Percentiles rank a stretch among this genome's conserved stretches.
Conservation (phyloP, 2,888 invertebrate species). For the Rhimphoctona megacephalus region DNA sequence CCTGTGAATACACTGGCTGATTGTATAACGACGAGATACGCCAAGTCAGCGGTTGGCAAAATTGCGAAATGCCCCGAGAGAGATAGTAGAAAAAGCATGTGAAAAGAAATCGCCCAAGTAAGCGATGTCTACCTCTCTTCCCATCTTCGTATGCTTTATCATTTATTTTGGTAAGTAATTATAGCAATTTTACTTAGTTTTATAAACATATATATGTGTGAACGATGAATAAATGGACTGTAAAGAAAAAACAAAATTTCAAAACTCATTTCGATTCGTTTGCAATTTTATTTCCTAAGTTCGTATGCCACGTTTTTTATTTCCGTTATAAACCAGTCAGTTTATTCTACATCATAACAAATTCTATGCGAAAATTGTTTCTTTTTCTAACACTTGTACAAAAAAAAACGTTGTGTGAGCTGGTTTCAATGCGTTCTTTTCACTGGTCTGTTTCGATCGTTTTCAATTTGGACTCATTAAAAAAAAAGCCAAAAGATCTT, state of each 20-base stretch:
- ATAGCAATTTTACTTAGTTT: not conserved
- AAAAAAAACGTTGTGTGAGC: not conserved
- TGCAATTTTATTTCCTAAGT: not conserved
- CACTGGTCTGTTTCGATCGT: no score
- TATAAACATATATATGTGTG: not conserved
- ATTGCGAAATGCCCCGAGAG: conserved; percentile 71
- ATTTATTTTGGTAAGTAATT: conserved; percentile 82
- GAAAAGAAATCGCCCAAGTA: conserved; percentile 75
- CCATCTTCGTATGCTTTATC: conserved; percentile 80
- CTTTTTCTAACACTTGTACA: not conserved
- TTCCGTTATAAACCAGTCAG: not conserved
- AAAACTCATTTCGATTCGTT: not conserved
- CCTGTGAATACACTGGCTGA: conserved; percentile 34
- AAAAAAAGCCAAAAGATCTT: not conserved
- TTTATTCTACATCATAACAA: not conserved
- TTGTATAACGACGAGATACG: conserved; percentile 27
- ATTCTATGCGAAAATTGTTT: not conserved
- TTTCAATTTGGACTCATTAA: no score
- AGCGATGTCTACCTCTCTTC: conserved; percentile 83
- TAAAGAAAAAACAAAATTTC: not conserved
- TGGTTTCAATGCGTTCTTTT: no score
- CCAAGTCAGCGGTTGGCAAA: conserved; percentile 32
- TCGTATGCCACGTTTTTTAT: not conserved
- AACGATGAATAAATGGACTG: not conserved
- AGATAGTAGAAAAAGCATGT: conserved; percentile 79